Evolutionary conservation across 2,797 vertebrate genomes (phyloP), one percentile per base, ranked within the genome.

Genomic region (Acipenser oxyrinchus): DNA sequence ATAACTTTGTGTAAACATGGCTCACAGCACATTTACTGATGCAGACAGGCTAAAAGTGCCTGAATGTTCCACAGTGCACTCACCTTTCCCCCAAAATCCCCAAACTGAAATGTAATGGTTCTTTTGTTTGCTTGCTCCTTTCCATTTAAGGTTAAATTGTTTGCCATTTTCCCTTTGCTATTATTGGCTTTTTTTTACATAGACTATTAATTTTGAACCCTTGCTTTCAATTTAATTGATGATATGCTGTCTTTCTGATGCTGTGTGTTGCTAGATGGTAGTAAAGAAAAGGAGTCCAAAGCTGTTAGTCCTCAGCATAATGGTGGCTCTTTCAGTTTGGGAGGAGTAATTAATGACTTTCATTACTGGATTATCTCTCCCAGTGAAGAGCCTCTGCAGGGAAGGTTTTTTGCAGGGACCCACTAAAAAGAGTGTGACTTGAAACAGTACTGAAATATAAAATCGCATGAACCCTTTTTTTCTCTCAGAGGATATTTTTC

Each of bases 1-100:
- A 71, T 72, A 53, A 74, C 63, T 63, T 58, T 66, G 51, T 62
- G 18, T 37, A 62, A 62, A 48, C 60, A 62, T 62, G 60, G 37
- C 60, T 62, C 60, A 48, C 60, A 48, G 60, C 60, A 62, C 18
- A 62, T 62, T 62, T 62, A 62, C 60, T 62, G 60, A 62, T 37
- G 60, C 60, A 62, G 60, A 18, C 60, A 37, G 48, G 8, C 18
- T 62, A 48, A 23, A 7, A 9, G 15, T n/a, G 60, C 60, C 48
- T 62, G 18, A 6, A 7, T 58, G 12, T 58, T 37, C 23, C 9
- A 7, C 48, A 48, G 12, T 23, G 59, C 8, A 18, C 18, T 62
- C 60, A 62, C 60, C 18, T 62, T 62, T 37, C 60, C 48, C 60
- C 9, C 8, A 6, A 23, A 62, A 37, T 37, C 37, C 60, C 13